phyloP scores from a whole-genome alignment of 2,888 invertebrate species.

The Eilema griseolum region DNA sequence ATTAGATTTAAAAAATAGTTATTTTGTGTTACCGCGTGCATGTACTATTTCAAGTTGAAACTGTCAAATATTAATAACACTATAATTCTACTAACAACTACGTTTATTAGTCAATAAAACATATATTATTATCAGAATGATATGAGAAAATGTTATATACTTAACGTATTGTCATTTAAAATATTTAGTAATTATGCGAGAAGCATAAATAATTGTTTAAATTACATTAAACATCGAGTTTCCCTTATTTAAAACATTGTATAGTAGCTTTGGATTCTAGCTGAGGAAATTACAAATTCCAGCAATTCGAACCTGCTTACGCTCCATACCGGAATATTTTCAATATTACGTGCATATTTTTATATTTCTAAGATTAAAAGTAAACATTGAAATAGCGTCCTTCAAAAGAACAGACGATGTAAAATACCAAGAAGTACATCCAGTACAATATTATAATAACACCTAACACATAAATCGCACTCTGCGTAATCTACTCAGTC shows the following conservation, averaged over 20 bases:
- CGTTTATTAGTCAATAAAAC: conserved; percentile 30
- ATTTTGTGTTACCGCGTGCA: conserved; percentile 21
- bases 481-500: conserved; percentile 45
- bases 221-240: conserved; percentile 7
- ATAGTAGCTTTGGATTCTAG: conserved; percentile 30
- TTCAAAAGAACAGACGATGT: conserved; percentile 40
- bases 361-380: conserved; percentile 35
- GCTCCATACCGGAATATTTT: conserved; percentile 11
- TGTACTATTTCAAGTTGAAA: conserved; percentile 23
- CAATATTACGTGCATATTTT: conserved; percentile 27
- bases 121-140: conserved; percentile 29
- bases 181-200: neutral
- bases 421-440: conserved; percentile 29
- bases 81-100: conserved; percentile 39
- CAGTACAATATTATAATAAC: conserved; percentile 35
- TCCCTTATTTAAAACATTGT: conserved; percentile 29
- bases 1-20: conserved; percentile 16
- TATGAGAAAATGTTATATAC: conserved; percentile 14
- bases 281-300: conserved; percentile 26
- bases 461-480: conserved; percentile 36
- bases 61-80: conserved; percentile 13
- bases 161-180: conserved; percentile 29
- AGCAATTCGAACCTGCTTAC: conserved; percentile 18
- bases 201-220: conserved; percentile 3
- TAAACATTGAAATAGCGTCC: conserved; percentile 35